Conservation (phyloP, 2,888 invertebrate species). For the Agonopterix subpropinquella region DNA sequence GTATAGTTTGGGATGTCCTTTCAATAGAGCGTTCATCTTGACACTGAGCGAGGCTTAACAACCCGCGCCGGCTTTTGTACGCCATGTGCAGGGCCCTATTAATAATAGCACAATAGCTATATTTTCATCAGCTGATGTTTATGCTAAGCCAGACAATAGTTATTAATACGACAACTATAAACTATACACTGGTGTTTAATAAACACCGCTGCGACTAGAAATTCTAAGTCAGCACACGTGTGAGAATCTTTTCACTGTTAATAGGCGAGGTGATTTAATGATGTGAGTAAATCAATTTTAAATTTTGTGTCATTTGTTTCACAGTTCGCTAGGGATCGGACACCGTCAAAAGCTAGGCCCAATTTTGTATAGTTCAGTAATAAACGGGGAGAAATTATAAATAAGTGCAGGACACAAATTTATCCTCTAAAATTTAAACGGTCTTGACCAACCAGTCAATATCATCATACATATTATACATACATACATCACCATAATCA, state of each 20-base stretch:
- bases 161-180: conserved; percentile 65
- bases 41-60: conserved; percentile 59
- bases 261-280: conserved; percentile 9
- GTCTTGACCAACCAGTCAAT: no score
- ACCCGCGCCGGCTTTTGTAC: conserved; percentile 68
- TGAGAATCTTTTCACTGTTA: conserved; percentile 36
- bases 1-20: conserved; percentile 58
- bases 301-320: not conserved
- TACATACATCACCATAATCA: no score
- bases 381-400: no score
- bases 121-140: conserved; percentile 47
- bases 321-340: not conserved
- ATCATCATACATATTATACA: no score
- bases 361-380: no score
- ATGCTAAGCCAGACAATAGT: conserved; percentile 58
- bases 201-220: conserved; percentile 54
- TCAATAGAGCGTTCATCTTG: conserved; percentile 48
- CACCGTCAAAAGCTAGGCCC: no score
- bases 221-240: conserved; percentile 45
- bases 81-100: conserved; percentile 64
- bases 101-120: conserved; percentile 48
- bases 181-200: conserved; percentile 57
- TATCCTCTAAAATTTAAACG: no score
- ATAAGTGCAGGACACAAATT: no score
- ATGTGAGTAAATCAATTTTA: conserved; percentile 1